phyloP scores from a whole-genome alignment of 1,140 invertebrate species.

The Sycophaga agraensis region DNA sequence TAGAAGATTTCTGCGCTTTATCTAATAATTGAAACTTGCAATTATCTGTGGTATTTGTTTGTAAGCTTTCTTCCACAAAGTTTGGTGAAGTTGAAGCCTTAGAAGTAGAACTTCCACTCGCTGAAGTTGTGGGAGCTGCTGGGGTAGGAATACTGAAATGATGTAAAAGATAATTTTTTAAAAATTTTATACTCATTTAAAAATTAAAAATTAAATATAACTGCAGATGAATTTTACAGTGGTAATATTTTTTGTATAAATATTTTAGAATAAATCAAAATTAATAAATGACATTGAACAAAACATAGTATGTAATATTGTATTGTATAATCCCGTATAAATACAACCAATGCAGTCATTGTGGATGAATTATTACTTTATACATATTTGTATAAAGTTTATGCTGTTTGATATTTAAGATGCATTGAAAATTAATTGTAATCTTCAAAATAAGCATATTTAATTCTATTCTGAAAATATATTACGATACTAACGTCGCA shows the following conservation, averaged over 20 bases:
- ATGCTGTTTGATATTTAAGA: no score
- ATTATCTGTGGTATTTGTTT: constrained; percentile 22
- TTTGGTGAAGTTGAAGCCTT: constrained; percentile 8
- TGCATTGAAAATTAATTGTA: no score
- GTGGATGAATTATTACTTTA: no score
- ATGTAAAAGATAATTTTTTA: neutral
- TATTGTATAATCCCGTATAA: no score
- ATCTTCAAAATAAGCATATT: no score
- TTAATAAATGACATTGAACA: no score
- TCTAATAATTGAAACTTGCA: constrained; percentile 8
- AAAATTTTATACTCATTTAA: constrained; percentile 10
- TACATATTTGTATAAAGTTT: no score
- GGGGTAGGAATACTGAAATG: constrained; percentile 43
- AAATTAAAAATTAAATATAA: neutral
- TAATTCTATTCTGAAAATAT: neutral
- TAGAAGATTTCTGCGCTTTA: neutral
- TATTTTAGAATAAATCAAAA: no score
- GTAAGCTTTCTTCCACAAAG: constrained; percentile 18
- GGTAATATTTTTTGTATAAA: neutral
- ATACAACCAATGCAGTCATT: no score
- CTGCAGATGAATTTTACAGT: neutral
- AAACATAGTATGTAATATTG: no score
- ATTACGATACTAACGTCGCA: constrained; percentile 43
- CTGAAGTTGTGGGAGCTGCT: constrained; percentile 28
- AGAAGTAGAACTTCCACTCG: constrained; percentile 9